Percentiles rank a stretch among this genome's conserved stretches.
Conservation (phyloP, 2,888 invertebrate species). For the Siphonodentalium dalli region DNA sequence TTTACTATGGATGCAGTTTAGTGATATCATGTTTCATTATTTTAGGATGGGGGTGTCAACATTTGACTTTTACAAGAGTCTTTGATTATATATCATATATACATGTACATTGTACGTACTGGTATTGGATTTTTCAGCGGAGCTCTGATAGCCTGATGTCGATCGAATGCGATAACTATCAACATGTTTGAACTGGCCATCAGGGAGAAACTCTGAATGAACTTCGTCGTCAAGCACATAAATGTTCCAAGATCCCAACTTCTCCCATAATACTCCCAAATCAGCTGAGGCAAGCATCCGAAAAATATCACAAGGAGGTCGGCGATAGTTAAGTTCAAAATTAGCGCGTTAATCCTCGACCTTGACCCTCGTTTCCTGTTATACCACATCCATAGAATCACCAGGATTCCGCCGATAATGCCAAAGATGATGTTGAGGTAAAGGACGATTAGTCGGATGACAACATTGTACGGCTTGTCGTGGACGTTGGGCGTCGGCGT, state of each 20-base stretch:
- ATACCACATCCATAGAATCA: conserved; percentile 56
- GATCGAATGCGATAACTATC: conserved; percentile 62
- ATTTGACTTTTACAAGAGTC: no score
- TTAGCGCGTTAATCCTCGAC: conserved; percentile 57
- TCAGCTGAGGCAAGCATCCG: conserved; percentile 57
- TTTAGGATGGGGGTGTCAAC: no score
- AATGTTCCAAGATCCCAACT: conserved; percentile 59
- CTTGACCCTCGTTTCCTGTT: conserved; percentile 48
- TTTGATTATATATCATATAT: no score
- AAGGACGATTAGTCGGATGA: conserved; percentile 43
- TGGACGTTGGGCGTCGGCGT: conserved; percentile 36
- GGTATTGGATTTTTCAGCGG: conserved; percentile 56
- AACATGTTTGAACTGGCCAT: conserved; percentile 62
- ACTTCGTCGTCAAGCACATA: conserved; percentile 61
- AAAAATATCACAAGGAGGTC: conserved; percentile 60
- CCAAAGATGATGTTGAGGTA: conserved; percentile 51
- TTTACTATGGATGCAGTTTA: no score
- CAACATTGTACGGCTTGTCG: conserved; percentile 49
- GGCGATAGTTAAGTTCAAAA: conserved; percentile 60
- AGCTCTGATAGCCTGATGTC: conserved; percentile 62
- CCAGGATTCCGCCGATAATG: conserved; percentile 50
- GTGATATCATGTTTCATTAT: no score
- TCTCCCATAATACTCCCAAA: conserved; percentile 58
- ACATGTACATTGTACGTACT: no score
- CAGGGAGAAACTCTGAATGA: conserved; percentile 59